Evolutionary conservation across 2,113 vertebrate genomes (phyloP).

Genomic region (Podilymbus podiceps): DNA sequence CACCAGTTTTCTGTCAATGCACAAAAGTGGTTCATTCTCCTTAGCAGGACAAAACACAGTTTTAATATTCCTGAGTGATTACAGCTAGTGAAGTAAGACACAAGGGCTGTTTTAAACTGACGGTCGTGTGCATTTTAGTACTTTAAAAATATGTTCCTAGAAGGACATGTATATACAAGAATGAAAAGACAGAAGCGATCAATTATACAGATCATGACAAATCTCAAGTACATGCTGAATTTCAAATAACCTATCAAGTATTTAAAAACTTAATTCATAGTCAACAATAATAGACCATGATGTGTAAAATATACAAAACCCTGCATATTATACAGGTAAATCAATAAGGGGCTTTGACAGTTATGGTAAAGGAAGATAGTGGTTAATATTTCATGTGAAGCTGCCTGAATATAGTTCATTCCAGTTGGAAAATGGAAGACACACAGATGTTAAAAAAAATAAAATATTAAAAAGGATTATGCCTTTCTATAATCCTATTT

Average conservation of each 20-base stretch:
- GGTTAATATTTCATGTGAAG: background rate
- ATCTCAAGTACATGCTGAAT: background rate
- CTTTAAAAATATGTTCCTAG: slow-evolving; percentile 22
- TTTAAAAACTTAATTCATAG: slow-evolving; percentile 14
- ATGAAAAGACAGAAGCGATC: slow-evolving; percentile 12
- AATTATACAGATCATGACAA: slow-evolving; percentile 7
- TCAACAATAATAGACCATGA: background rate
- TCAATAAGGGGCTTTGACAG: background rate
- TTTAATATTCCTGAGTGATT: slow-evolving; percentile 54
- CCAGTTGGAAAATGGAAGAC: background rate
- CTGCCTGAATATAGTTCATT: background rate
- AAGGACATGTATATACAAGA: background rate
- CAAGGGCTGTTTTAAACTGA: slow-evolving; percentile 26
- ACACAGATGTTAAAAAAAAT: background rate
- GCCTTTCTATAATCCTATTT: slow-evolving; percentile 2
- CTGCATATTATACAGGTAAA: background rate
- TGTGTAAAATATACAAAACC: background rate
- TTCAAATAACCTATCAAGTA: background rate
- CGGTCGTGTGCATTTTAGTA: slow-evolving; percentile 24
- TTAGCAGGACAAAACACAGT: background rate
- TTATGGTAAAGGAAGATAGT: background rate
- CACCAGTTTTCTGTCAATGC: background rate
- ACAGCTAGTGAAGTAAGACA: slow-evolving; percentile 24
- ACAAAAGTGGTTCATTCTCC: background rate
- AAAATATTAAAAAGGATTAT: background rate